Percentiles rank a stretch among this genome's conserved stretches.
Evolutionary conservation across 2,113 vertebrate genomes (phyloP).

Genomic region (Rutilus rutilus): DNA sequence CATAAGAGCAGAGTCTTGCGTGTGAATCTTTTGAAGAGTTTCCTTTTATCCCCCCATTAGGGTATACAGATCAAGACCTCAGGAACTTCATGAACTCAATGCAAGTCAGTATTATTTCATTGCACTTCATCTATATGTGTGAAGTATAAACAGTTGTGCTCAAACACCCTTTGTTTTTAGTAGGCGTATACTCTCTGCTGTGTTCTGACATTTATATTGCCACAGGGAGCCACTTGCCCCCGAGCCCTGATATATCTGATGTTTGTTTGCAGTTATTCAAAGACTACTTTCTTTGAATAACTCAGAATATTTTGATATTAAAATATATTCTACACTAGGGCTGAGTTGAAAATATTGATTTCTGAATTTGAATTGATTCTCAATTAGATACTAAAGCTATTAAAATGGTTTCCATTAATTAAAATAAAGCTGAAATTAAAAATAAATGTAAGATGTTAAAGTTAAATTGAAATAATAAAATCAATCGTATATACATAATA

Average conservation of each 20-base stretch:
- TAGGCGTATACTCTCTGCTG: not conserved
- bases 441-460: too few species aligned
- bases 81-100: not conserved
- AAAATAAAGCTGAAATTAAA: too few species aligned
- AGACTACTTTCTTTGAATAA: not conserved
- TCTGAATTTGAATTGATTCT: too few species aligned
- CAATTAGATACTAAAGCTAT: too few species aligned
- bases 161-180: slow-evolving; percentile 25
- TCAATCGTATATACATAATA: not conserved
- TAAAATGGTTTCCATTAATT: too few species aligned
- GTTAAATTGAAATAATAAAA: not conserved
- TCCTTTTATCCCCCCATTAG: slow-evolving; percentile 13
- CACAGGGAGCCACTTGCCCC: slow-evolving; percentile 37
- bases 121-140: not conserved
- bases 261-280: slow-evolving; percentile 16
- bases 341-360: too few species aligned
- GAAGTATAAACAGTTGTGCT: slow-evolving; percentile 1
- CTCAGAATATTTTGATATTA: not conserved
- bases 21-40: not conserved
- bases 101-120: not conserved
- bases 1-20: not conserved
- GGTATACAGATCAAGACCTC: not conserved
- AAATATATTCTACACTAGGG: not conserved
- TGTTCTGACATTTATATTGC: slow-evolving; percentile 39
- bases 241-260: not conserved